Evolutionary conservation across 2,797 vertebrate genomes (phyloP), one percentile per base, ranked within the genome.

Genomic region (Orientallactaga sibirica): DNA sequence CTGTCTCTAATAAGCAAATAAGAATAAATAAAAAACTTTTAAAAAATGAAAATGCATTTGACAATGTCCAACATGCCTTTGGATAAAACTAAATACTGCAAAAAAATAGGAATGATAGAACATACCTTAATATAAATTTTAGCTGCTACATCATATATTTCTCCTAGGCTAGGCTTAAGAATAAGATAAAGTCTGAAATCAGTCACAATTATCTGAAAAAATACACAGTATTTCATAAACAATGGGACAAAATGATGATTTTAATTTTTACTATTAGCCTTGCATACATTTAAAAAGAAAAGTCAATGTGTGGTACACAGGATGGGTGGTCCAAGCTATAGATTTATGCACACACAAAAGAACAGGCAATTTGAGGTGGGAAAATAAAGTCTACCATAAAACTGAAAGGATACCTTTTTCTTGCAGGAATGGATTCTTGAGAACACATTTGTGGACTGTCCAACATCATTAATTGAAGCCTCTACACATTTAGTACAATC

Each of bases 361-460:
- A 25, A 41, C 3, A 74, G 52, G 10, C 6, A 85, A 70, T 5
- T 58, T 86, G 6, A 58, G 3, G 67, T 76, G 15, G 2, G 20
- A 88, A 77, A 88, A 19, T 43, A 16, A 90, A 94, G 77, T 93
- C 41, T 52, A 73, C 71, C 37, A 71, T 89, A 25, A 76, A 85
- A 80, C 5, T 84, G 15, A 79, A 68, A 55, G 73, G 6, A 52
- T 0, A 25, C 62, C 20, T 91, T 81, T 43, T 20, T 4, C 4
- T 24, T 64, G 19, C 14, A 74, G 6, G 48, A 83, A 55, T 74
- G 20, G 71, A 78, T n/a, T 48, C 9, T 73, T 8, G 25, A 43
- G 20, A 79, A 66, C 6, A 43, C 3, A 76, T 55, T 15, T 75
- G 2, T 27, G 15, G 81, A 86, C 1, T 12, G 76, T 7, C 9